phyloP scores from a whole-genome alignment of 2,113 vertebrate species.

The Podarcis muralis region DNA sequence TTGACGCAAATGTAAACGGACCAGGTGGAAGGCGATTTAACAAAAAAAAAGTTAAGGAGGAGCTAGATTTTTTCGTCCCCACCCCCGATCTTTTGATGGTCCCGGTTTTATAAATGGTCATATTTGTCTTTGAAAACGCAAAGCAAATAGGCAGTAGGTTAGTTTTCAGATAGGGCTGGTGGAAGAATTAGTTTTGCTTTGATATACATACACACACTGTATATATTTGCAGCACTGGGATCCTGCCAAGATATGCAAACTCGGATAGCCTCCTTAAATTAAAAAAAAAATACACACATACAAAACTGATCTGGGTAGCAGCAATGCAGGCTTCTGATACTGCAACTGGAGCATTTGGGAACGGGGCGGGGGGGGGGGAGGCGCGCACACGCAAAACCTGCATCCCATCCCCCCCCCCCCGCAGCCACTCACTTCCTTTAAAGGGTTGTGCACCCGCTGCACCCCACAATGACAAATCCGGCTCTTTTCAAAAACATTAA shows the following conservation, averaged over 20 bases:
- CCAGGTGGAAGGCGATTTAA: conserved; percentile 58
- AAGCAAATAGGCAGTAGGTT: too few species aligned
- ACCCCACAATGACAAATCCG: background rate
- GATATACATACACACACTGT: too few species aligned
- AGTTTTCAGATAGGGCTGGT: too few species aligned
- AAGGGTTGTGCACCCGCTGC: background rate
- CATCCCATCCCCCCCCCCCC: background rate
- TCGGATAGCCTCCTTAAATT: background rate
- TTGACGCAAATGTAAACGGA: conserved; percentile 82
- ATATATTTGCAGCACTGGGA: too few species aligned
- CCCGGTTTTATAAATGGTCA: background rate
- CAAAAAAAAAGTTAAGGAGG: background rate
- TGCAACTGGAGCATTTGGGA: background rate
- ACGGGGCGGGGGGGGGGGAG: background rate
- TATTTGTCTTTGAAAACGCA: too few species aligned
- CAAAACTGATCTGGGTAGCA: background rate
- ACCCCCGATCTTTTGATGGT: background rate
- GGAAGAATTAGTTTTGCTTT: background rate
- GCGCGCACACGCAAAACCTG: background rate
- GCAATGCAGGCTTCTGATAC: background rate
- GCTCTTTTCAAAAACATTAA: background rate
- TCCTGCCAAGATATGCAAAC: too few species aligned
- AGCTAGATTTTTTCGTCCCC: rapidly evolving
- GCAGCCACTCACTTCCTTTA: too few species aligned
- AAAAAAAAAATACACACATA: background rate